phyloP scores from a whole-genome alignment of 2,888 invertebrate genomes.

The Andrena chrysosceles region DNA sequence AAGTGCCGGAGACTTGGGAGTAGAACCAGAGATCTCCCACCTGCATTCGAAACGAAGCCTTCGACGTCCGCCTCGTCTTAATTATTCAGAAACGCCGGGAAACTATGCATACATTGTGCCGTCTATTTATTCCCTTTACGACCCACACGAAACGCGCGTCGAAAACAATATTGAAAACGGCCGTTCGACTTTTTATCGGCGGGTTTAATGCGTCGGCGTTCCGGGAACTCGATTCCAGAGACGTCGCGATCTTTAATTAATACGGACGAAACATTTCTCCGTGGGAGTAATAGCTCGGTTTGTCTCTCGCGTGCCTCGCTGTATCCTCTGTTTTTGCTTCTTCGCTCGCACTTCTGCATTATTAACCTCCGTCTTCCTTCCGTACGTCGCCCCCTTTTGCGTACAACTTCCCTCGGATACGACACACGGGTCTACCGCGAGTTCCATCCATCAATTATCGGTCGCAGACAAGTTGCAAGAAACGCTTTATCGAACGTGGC shows the following conservation, averaged over 20 bases:
- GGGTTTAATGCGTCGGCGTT: conserved; percentile 17
- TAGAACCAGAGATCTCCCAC: conserved; percentile 41
- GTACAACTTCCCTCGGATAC: background rate
- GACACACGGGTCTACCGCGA: background rate
- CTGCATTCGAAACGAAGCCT: conserved; percentile 20
- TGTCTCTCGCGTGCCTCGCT: conserved; percentile 35
- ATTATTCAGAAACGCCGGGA: conserved; percentile 62
- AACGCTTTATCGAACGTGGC: conserved; percentile 26
- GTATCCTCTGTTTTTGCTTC: conserved; percentile 10
- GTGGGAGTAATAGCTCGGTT: conserved; percentile 32
- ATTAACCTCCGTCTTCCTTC: conserved; percentile 47
- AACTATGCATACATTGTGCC: conserved; percentile 25
- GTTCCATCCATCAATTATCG: conserved; percentile 9
- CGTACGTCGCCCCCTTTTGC: background rate
- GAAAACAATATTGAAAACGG: conserved; percentile 9
- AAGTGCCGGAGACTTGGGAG: conserved; percentile 39
- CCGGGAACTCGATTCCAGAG: conserved; percentile 21
- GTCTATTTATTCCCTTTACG: conserved; percentile 14
- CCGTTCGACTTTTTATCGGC: background rate
- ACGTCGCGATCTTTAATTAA: conserved; percentile 44
- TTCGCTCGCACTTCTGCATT: conserved; percentile 49
- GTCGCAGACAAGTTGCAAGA: conserved; percentile 13
- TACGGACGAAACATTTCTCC: conserved; percentile 36
- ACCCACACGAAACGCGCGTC: background rate
- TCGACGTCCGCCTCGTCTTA: conserved; percentile 51